A percentile compares a stretch with the other conserved stretches of the same genome.
These are phyloP conservation scores for Aplochiton taeniatus DNA, from an alignment of 2,797 vertebrate species.

Conservation along the genomic window DNA sequence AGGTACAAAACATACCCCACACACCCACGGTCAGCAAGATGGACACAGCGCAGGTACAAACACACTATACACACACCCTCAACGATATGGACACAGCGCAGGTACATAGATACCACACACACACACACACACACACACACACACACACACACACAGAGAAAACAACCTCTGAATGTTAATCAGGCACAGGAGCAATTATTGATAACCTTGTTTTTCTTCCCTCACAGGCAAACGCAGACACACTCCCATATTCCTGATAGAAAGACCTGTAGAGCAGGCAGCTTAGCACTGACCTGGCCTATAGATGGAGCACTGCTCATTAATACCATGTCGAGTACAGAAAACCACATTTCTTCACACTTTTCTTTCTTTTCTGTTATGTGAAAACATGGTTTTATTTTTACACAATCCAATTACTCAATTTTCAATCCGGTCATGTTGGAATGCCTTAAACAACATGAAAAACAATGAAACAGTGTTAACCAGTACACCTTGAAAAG, in stretches of 20 bases:
- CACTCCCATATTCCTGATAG: background rate
- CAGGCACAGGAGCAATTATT: no score
- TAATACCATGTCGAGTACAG: background rate
- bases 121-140: background rate
- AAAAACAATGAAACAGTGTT: no score
- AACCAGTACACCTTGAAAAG: no score
- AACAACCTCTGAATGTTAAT: no score
- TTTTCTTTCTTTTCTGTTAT: background rate
- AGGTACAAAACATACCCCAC: no score
- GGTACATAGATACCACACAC: background rate
- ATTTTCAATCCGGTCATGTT: no score
- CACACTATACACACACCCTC: background rate
- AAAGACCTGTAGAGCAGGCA: background rate
- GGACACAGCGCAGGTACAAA: background rate
- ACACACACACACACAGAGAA: background rate
- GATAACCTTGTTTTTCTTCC: background rate
- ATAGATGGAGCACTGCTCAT: background rate
- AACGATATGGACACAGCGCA: background rate
- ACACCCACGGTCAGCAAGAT: no score
- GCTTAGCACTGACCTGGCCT: background rate
- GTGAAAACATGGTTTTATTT: constrained; percentile 1
- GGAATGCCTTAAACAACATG: no score
- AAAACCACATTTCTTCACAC: background rate
- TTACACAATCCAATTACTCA: no score
- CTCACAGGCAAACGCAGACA: background rate